Conservation (phyloP, 2,888 invertebrate species). For the Hypselothyrea guttata region DNA sequence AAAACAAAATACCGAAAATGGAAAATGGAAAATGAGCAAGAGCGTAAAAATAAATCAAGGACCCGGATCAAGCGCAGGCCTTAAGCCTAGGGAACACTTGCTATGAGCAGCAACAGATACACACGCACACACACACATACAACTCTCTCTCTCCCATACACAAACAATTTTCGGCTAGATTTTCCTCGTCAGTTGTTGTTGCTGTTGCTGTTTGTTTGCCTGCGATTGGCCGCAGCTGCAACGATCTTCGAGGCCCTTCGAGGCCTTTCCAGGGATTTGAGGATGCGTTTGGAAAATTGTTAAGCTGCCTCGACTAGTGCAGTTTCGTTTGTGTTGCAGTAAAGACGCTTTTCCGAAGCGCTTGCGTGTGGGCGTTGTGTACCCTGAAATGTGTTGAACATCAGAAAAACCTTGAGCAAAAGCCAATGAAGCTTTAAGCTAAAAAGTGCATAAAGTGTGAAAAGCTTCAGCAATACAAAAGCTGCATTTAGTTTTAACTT, state of each 20-base stretch:
- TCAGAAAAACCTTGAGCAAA: neutral
- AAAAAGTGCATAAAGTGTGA: neutral
- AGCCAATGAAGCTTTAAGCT: neutral
- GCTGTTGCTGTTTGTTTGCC: constrained; percentile 25
- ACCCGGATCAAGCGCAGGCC: constrained; percentile 54
- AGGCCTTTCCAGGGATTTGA: constrained; percentile 46
- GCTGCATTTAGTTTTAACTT: too few species aligned
- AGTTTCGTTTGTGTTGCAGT: constrained; percentile 75
- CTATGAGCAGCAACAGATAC: constrained; percentile 61
- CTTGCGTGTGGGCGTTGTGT: constrained; percentile 39
- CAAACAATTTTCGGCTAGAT: constrained; percentile 25
- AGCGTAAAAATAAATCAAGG: constrained; percentile 74
- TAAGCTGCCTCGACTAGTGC: constrained; percentile 72
- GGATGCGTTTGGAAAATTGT: constrained; percentile 63
- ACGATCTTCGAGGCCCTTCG: too few species aligned
- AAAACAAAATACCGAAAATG: constrained; percentile 39
- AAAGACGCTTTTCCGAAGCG: constrained; percentile 70
- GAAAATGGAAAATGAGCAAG: constrained; percentile 44
- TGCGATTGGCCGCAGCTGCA: constrained; percentile 61
- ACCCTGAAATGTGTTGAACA: constrained; percentile 17
- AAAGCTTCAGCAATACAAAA: too few species aligned
- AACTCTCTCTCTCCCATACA: constrained; percentile 28
- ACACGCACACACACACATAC: constrained; percentile 31
- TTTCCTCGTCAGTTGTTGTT: constrained; percentile 29
- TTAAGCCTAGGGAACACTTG: constrained; percentile 64